Evolutionary conservation across 2,113 vertebrate species (phyloP), one percentile per base, ranked within the genome.

Genomic region (Neodon shergylaensis): DNA sequence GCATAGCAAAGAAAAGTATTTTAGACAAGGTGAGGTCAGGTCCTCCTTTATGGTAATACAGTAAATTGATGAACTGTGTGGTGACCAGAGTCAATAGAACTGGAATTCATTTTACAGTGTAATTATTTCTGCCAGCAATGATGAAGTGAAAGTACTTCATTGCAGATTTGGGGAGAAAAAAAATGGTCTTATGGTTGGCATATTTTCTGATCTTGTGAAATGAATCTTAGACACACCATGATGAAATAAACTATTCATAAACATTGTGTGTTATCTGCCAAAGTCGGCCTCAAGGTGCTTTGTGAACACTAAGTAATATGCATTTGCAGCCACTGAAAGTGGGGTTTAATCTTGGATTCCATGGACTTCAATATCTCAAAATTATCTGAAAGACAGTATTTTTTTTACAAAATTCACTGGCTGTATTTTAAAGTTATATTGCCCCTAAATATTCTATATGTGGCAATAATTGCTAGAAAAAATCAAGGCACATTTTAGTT

Each of bases 21-120:
- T 88, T 87, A 83, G 39, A 77, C 61, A 95, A 92, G 96, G 22
- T 97, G 49, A 96, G 52, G 91, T 92, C 89, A 96, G 66, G 9
- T 89, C 68, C 68, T 54, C 9, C 79, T 92, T 91, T 92, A 91
- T 90, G 14, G 84, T 97, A 95, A 88, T 95, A 61, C 9, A 76
- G 28, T 90, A 90, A 81, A 22, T 84, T 93, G 74, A 94, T 94
- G 61, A 93, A 96, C 83, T 95, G 1, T 85, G 65, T 3, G n/a
- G 49, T 93, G 90, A 94, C 44, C 36, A 33, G 47, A 70, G 66
- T 93, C 72, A 52, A 72, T 92, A 77, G 90, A 96, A 91, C 36
- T 95, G 22, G 73, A 97, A 93, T 96, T 95, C 90, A 24, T 42
- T 92, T 81, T 88, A 39, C 0, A 17, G 54, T 54, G 17, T 42